Conservation (phyloP, 2,888 invertebrate species). For the Drosophila emarginata region DNA sequence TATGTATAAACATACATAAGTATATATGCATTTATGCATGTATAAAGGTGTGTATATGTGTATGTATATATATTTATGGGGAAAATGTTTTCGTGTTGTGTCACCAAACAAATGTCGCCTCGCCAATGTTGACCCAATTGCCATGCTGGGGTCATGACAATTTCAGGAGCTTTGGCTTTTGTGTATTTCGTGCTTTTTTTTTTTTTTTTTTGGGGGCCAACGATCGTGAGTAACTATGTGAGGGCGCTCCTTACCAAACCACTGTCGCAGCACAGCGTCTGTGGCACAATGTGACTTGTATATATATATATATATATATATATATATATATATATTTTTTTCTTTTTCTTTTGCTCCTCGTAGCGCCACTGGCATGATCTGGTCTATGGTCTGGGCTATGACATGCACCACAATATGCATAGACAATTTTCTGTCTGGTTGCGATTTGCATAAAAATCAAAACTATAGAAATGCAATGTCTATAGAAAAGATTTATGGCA, state of each 20-base stretch:
- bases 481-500: slow-evolving; percentile 59
- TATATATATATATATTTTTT: no score
- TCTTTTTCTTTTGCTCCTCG: not conserved
- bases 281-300: no score
- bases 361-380: slow-evolving; percentile 3
- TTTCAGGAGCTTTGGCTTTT: slow-evolving; percentile 69
- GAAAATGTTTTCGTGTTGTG: slow-evolving; percentile 58
- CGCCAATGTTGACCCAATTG: slow-evolving; percentile 66
- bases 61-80: slow-evolving; percentile 7
- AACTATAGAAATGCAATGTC: slow-evolving; percentile 54
- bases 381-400: not conserved
- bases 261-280: no score
- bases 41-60: not conserved
- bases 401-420: slow-evolving; percentile 38
- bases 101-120: slow-evolving; percentile 66
- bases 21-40: not conserved
- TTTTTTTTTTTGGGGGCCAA: not conserved
- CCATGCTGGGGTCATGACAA: slow-evolving; percentile 70
- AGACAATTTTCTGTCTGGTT: slow-evolving; percentile 51
- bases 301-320: no score
- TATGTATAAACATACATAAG: no score
- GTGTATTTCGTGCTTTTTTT: slow-evolving; percentile 70
- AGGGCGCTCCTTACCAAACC: slow-evolving; percentile 55
- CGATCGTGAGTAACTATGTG: slow-evolving; percentile 46
- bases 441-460: slow-evolving; percentile 73